Percentiles rank a stretch among this genome's conserved stretches.
phyloP scores from a whole-genome alignment of 2,888 invertebrate genomes.

The Meloe dianella region DNA sequence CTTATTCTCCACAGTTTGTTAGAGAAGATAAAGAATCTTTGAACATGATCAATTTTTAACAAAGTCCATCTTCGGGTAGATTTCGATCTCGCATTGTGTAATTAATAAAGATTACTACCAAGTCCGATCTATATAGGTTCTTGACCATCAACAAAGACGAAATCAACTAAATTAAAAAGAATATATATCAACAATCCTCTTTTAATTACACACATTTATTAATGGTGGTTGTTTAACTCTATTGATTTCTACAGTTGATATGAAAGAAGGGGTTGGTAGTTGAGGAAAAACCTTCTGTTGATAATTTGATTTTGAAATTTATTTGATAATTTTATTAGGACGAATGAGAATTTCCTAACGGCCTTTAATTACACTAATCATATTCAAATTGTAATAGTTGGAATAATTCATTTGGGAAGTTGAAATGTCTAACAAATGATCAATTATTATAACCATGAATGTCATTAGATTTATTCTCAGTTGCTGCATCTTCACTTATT shows the following conservation, averaged over 20 bases:
- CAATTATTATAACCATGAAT: background rate
- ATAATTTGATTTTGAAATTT: background rate
- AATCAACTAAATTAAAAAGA: too few relatives aligned
- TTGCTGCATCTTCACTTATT: background rate
- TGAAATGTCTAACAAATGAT: background rate
- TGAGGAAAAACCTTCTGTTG: background rate
- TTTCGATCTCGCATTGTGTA: constrained; percentile 19
- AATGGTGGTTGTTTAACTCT: too few relatives aligned
- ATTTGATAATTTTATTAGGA: background rate
- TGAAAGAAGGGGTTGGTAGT: background rate
- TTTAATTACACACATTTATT: too few relatives aligned
- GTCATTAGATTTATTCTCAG: too few relatives aligned
- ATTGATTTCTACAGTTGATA: background rate
- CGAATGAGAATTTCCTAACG: background rate
- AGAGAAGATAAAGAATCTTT: background rate
- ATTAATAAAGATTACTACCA: constrained; percentile 24
- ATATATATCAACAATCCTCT: too few relatives aligned
- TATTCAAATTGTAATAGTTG: background rate
- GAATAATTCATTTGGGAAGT: background rate
- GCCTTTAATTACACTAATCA: background rate
- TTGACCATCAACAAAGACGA: constrained; percentile 23
- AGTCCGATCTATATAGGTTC: constrained; percentile 18
- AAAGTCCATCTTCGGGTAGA: constrained; percentile 14
- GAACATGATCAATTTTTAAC: background rate
- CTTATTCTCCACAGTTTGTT: background rate